Percentiles rank a stretch among this genome's conserved stretches.
Conservation (phyloP, 2,113 vertebrate species). For the Heterochromis multidens region DNA sequence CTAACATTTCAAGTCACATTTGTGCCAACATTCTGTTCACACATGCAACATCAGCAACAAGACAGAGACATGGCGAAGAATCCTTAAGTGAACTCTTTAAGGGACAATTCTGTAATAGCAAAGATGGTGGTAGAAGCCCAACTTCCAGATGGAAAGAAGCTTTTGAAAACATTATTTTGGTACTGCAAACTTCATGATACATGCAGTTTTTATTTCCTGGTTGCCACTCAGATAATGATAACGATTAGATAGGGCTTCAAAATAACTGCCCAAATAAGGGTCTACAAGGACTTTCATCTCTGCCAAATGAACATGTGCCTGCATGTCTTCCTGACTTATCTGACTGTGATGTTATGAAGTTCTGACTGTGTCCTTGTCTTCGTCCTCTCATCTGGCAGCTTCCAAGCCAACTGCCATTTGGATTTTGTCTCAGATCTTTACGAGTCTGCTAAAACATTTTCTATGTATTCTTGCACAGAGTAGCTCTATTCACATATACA, state of each 20-base stretch:
- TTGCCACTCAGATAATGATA: background rate
- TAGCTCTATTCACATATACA: too few relatives aligned
- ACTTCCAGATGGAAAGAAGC: background rate
- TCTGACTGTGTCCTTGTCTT: background rate
- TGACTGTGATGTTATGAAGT: background rate
- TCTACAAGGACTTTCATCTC: background rate
- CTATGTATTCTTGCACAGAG: too few relatives aligned
- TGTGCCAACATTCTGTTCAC: background rate
- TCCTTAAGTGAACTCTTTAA: background rate
- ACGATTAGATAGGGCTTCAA: background rate
- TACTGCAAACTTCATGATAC: too few relatives aligned
- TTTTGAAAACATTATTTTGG: fast-evolving
- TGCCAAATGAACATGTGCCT: background rate
- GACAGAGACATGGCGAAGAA: background rate
- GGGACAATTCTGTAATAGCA: background rate
- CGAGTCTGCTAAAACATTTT: background rate
- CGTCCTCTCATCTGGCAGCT: background rate
- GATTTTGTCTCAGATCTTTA: background rate
- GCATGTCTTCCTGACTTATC: background rate
- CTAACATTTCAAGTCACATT: fast-evolving
- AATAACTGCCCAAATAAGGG: background rate
- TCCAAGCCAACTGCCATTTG: background rate
- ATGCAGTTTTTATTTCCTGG: background rate
- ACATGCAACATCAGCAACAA: background rate
- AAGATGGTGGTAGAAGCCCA: background rate